A percentile compares a stretch with the other conserved stretches of the same genome.
Evolutionary conservation across 2,797 vertebrate species (phyloP).

Genomic region (Ammospiza maritima): DNA sequence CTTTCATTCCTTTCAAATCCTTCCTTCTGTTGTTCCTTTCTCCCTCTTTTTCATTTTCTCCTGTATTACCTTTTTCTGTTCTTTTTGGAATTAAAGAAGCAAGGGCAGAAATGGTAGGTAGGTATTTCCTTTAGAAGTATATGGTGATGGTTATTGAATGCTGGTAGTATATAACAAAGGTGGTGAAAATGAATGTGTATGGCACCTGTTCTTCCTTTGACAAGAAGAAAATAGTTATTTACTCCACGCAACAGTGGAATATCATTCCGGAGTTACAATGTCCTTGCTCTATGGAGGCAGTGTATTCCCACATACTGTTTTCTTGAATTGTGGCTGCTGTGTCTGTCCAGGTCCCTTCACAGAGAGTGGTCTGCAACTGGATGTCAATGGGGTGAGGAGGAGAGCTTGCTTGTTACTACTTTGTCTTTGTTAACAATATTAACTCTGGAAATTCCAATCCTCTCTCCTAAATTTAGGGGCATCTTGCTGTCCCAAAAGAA

Average conservation of each 20-base stretch:
- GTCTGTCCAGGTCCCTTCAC: neutral
- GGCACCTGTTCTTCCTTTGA: neutral
- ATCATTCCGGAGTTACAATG: neutral
- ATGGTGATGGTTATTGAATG: neutral
- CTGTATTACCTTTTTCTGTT: neutral
- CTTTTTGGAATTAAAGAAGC: neutral
- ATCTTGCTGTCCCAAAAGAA: neutral
- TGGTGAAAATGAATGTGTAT: neutral
- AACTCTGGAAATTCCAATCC: neutral
- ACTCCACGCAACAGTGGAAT: rapidly evolving
- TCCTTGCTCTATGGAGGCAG: neutral
- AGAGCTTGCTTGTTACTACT: neutral
- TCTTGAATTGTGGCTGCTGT: neutral
- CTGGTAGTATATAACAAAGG: neutral
- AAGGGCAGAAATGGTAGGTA: neutral
- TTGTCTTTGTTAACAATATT: neutral
- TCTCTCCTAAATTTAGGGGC: neutral
- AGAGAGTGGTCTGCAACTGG: neutral
- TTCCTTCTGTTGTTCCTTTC: neutral
- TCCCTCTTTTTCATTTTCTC: neutral
- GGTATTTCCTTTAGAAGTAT: neutral
- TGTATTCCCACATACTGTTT: neutral
- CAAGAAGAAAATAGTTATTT: neutral
- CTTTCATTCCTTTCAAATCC: neutral
- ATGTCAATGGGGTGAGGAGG: neutral